Evolutionary conservation across 2,797 vertebrate species (phyloP), one percentile per base, ranked within the genome.

Genomic region (Pygocentrus nattereri): DNA sequence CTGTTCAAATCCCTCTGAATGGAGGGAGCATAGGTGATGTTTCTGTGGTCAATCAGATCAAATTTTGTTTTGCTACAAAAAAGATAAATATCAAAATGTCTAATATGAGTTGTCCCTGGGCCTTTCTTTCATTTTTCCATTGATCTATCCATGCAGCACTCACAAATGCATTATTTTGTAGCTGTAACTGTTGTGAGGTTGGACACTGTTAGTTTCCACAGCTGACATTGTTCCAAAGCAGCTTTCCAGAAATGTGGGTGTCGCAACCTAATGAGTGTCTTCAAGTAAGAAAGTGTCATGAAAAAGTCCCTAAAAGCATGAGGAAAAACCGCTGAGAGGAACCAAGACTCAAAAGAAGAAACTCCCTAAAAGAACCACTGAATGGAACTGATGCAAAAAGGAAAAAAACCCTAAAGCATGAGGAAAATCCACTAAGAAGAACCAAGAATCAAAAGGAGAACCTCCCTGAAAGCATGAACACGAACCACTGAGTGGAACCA

Each of bases 21-120:
- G 87, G 88, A 13, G n/a, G 88, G 92, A 87, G 92, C 94, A 91
- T 92, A 94, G 90, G 93, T 89, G 5, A 87, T 89, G 90, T 93
- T 91, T 88, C 82, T 94, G 92, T 95, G 90, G 90, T 93, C 89
- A 93, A 89, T 93, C 89, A 85, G 84, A 83, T 79, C 74, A 62
- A 56, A 71, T 64, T 73, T 87, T 44, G 4, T 5, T 90, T 94
- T 91, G 87, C 84, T 91, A 91, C 88, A 68, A 90, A 89, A 80
- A 84, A 81, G 82, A 90, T 86, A 87, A 88, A 89, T 83, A 82
- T 73, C 74, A 87, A 89, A 79, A 85, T 77, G 82, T 64, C 47
- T 80, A 81, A 87, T 31, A 27, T 6, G 30, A 12, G 50, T 15
- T 54, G 70, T 34, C 27, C 5, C 16, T 34, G 70, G 0, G 25